Conservation (phyloP, 2,888 invertebrate species). For the Pristionchus maxplancki region DNA sequence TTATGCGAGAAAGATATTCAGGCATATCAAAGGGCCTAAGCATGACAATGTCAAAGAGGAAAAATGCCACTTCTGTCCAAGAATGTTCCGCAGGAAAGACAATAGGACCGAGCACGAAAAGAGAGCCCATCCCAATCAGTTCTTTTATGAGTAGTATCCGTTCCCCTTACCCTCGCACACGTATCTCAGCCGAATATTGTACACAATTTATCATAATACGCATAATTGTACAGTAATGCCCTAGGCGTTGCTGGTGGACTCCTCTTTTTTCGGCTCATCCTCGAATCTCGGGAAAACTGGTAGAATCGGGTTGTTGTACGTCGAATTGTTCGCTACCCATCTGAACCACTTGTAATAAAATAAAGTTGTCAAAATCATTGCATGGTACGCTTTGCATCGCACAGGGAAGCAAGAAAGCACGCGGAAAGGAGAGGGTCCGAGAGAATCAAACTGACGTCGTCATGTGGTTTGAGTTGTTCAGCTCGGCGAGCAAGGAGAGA, state of each 20-base stretch:
- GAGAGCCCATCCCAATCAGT: neutral
- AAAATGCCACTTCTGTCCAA: neutral
- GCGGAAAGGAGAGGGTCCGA: neutral
- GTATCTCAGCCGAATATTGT: neutral
- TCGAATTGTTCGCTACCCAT: conserved; percentile 54
- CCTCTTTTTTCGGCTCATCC: conserved; percentile 51
- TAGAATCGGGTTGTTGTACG: conserved; percentile 56
- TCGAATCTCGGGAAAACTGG: conserved; percentile 56
- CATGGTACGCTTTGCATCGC: neutral
- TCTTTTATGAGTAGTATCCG: neutral
- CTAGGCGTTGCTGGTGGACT: conserved; percentile 27
- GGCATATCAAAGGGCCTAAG: neutral
- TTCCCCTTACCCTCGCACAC: neutral
- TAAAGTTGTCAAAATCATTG: neutral
- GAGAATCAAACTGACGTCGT: conserved; percentile 50
- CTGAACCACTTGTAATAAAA: conserved; percentile 26
- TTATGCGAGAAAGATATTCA: neutral
- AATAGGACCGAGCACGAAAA: neutral
- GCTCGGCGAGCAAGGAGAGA: conserved; percentile 15
- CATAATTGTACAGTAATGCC: conserved; percentile 3
- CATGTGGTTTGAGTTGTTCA: conserved; percentile 12
- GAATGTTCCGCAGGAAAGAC: neutral
- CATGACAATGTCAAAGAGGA: neutral
- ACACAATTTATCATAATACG: conserved; percentile 15
- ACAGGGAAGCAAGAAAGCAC: neutral